Evolutionary conservation across 2,797 vertebrate genomes (phyloP).

Genomic region (Falco concolor): DNA sequence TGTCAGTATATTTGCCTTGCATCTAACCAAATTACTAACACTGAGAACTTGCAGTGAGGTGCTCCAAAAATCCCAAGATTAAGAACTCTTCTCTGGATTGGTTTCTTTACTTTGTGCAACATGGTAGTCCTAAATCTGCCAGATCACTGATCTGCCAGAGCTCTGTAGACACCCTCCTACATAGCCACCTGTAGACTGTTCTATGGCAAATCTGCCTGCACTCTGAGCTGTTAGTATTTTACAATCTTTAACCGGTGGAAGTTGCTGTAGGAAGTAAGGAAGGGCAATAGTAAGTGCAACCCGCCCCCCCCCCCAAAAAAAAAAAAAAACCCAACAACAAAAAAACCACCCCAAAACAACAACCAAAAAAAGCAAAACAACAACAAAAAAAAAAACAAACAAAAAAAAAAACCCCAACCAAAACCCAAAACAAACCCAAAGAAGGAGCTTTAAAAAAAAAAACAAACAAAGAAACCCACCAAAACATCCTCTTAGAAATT

Average conservation of each 20-base stretch:
- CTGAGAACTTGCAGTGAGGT: background rate
- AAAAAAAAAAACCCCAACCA: too few species aligned
- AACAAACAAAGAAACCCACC: background rate
- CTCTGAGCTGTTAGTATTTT: background rate
- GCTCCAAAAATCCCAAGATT: background rate
- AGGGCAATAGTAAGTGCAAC: background rate
- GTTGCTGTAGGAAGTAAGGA: background rate
- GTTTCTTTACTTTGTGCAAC: background rate
- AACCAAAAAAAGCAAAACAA: too few species aligned
- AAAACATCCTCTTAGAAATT: background rate
- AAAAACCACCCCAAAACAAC: too few species aligned
- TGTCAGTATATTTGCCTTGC: background rate
- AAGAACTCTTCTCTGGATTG: background rate
- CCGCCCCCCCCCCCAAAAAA: too few species aligned
- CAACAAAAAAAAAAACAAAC: too few species aligned
- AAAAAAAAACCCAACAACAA: too few species aligned
- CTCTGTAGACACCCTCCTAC: background rate
- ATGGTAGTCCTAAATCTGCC: background rate
- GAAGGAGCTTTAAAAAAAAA: background rate
- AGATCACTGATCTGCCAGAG: background rate
- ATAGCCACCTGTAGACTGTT: background rate
- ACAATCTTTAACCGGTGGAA: background rate
- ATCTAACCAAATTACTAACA: background rate
- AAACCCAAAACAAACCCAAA: background rate
- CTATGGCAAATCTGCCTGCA: background rate